A percentile compares a stretch with the other conserved stretches of the same genome.
phyloP scores from a whole-genome alignment of 2,888 invertebrate species.

The Polydrusus pterygomalis region DNA sequence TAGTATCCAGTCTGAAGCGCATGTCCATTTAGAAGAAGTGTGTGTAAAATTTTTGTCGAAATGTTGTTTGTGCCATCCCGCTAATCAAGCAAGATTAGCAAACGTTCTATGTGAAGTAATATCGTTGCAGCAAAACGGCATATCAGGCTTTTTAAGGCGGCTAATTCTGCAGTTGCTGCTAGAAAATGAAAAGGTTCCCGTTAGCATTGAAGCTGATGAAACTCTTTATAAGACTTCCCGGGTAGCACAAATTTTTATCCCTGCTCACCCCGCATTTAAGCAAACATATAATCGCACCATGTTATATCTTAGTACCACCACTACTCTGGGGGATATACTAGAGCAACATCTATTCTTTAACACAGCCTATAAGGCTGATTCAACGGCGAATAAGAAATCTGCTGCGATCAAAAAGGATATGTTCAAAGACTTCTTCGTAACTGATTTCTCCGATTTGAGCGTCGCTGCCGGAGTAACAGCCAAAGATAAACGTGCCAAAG shows the following conservation, averaged over 20 bases:
- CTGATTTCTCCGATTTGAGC: slow-evolving; percentile 75
- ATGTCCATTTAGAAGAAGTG: slow-evolving; percentile 81
- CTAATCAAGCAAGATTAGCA: slow-evolving; percentile 89
- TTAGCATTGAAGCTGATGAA: slow-evolving; percentile 78
- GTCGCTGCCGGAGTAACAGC: slow-evolving; percentile 91
- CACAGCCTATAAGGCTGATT: slow-evolving; percentile 62
- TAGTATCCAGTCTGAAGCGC: slow-evolving; percentile 68
- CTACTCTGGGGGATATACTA: slow-evolving; percentile 84
- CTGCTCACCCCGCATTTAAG: slow-evolving; percentile 82
- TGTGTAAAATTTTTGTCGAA: slow-evolving; percentile 89
- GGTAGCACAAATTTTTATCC: slow-evolving; percentile 67
- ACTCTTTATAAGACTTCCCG: slow-evolving; percentile 69
- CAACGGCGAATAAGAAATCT: slow-evolving; percentile 56
- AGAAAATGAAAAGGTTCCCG: slow-evolving; percentile 88
- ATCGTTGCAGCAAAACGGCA: slow-evolving; percentile 78
- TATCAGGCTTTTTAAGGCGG: slow-evolving; percentile 91
- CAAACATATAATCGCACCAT: slow-evolving; percentile 83
- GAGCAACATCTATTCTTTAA: slow-evolving; percentile 76
- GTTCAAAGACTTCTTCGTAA: slow-evolving; percentile 70
- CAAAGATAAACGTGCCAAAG: slow-evolving; percentile 91
- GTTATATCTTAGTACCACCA: slow-evolving; percentile 83
- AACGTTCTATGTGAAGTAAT: slow-evolving; percentile 86
- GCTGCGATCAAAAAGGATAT: slow-evolving; percentile 59
- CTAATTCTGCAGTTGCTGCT: slow-evolving; percentile 89
- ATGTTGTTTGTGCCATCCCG: slow-evolving; percentile 88